Conservation (phyloP, 2,797 vertebrate genomes). For the Brachyrhaphis roseni region DNA sequence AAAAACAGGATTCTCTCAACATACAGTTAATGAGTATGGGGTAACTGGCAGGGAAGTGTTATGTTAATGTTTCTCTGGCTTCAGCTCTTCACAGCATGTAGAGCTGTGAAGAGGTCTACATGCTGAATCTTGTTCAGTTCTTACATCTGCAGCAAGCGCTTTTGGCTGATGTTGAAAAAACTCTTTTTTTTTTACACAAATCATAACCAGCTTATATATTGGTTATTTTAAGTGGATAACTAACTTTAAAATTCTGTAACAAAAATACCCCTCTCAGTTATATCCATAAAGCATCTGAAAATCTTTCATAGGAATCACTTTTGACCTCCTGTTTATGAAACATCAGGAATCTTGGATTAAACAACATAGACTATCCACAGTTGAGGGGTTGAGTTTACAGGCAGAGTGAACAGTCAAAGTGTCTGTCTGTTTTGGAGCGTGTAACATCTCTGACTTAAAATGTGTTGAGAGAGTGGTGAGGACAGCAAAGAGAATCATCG, state of each 20-base stretch:
- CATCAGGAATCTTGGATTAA: not conserved
- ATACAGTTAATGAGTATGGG: constrained; percentile 5
- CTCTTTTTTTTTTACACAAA: not conserved
- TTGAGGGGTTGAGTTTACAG: not conserved
- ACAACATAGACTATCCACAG: not conserved
- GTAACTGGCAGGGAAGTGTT: constrained; percentile 26
- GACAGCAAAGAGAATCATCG: not conserved
- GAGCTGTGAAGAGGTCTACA: no score
- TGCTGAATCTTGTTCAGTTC: constrained; percentile 12
- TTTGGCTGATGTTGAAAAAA: not conserved
- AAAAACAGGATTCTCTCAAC: constrained; percentile 3
- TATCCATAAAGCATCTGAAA: not conserved
- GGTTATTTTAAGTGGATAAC: not conserved
- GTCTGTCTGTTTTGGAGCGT: not conserved
- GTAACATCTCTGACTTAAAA: not conserved
- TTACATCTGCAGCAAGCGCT: not conserved
- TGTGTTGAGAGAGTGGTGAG: not conserved
- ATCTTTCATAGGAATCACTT: not conserved
- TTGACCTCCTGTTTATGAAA: not conserved
- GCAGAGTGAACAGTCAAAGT: not conserved
- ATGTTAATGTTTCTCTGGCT: not conserved
- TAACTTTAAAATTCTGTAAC: not conserved
- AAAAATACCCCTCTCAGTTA: not conserved
- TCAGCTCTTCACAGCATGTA: not conserved
- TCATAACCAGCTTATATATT: not conserved